phyloP scores from a whole-genome alignment of 2,113 vertebrate genomes.

The Cebus imitator region DNA sequence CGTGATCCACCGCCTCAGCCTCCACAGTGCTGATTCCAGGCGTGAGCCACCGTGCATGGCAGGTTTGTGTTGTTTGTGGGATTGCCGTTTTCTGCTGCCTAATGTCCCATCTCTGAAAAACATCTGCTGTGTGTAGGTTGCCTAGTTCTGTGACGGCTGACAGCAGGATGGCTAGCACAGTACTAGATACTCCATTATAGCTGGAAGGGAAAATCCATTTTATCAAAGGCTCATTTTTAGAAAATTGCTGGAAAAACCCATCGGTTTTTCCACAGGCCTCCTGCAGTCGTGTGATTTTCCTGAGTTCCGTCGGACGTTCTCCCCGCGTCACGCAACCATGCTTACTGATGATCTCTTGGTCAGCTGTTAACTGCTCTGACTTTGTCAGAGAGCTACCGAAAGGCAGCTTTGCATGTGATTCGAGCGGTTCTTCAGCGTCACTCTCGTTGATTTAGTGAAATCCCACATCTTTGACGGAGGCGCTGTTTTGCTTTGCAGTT shows the following conservation, averaged over 20 bases:
- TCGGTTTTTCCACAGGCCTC: background rate
- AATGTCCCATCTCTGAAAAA: background rate
- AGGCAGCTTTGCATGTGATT: background rate
- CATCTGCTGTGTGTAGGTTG: background rate
- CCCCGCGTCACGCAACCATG: background rate
- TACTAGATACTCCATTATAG: background rate
- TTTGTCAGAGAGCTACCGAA: background rate
- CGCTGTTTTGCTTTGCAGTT: background rate
- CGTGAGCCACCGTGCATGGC: fast-evolving
- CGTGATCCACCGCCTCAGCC: too few relatives aligned
- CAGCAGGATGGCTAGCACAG: background rate
- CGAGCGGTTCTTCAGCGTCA: background rate
- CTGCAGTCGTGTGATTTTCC: background rate
- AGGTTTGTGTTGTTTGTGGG: too few relatives aligned
- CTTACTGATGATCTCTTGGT: background rate
- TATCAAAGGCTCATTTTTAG: background rate
- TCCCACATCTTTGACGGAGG: background rate
- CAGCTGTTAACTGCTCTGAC: background rate
- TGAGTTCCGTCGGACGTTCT: background rate
- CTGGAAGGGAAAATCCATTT: background rate
- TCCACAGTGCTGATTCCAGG: too few relatives aligned
- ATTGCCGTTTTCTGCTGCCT: background rate
- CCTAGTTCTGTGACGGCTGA: background rate
- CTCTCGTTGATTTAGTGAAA: background rate
- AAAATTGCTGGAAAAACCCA: background rate